Conservation (phyloP, 2,888 invertebrate genomes). For the Drosophila antonietae region DNA sequence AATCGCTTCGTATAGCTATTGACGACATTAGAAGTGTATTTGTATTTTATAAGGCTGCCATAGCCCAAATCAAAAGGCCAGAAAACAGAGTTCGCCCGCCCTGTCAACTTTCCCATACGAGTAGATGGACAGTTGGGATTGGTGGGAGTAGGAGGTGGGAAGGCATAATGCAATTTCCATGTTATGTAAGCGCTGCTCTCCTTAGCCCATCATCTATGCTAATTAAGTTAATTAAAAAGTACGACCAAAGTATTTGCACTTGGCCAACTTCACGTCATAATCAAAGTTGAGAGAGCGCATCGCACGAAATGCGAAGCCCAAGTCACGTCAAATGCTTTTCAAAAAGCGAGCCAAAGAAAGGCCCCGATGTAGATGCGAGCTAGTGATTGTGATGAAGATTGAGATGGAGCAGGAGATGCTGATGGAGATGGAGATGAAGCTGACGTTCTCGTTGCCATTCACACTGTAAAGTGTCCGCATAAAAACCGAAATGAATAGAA, state of each 20-base stretch:
- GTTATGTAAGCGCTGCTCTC: constrained; percentile 72
- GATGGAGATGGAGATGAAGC: constrained; percentile 14
- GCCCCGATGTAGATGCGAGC: constrained; percentile 19
- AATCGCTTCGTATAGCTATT: constrained; percentile 51
- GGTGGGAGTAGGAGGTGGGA: neutral
- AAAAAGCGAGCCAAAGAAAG: constrained; percentile 51
- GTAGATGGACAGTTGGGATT: neutral
- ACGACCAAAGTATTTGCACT: constrained; percentile 78
- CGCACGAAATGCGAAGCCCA: constrained; percentile 63
- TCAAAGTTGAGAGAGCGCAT: constrained; percentile 70
- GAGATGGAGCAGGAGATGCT: constrained; percentile 17
- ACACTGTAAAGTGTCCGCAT: constrained; percentile 52
- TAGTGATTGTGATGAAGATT: constrained; percentile 11
- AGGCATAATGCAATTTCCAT: constrained; percentile 74
- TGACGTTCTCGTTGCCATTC: constrained; percentile 38
- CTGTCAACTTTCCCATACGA: constrained; percentile 39
- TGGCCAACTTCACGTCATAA: constrained; percentile 78
- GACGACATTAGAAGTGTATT: constrained; percentile 38
- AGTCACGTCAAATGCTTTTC: constrained; percentile 78
- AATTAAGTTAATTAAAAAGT: constrained; percentile 78
- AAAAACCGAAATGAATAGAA: constrained; percentile 24
- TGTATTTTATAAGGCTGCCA: constrained; percentile 23
- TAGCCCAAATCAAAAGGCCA: constrained; percentile 53
- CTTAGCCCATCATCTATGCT: constrained; percentile 76
- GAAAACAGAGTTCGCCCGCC: constrained; percentile 4